A percentile compares a stretch with the other conserved stretches of the same genome.
Conservation (phyloP, 1,140 invertebrate species). For the Carposina sasakii region DNA sequence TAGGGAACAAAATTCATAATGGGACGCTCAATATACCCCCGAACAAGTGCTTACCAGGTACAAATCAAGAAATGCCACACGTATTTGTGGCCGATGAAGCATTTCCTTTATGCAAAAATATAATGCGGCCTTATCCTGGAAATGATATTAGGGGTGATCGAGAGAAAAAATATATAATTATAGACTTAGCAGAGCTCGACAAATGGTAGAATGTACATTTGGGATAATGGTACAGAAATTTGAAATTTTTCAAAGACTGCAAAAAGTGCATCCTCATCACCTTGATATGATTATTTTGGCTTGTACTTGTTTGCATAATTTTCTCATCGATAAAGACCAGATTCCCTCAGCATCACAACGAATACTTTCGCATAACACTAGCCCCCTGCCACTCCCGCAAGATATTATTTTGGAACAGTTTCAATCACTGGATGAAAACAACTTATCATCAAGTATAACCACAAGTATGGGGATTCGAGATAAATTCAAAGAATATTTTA, state of each 20-base stretch:
- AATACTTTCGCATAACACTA: too few relatives aligned
- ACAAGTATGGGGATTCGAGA: too few relatives aligned
- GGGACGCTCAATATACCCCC: constrained; percentile 31
- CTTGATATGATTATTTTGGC: background rate
- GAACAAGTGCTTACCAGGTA: constrained; percentile 17
- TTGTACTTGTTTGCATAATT: constrained; percentile 3
- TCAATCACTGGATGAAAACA: too few relatives aligned
- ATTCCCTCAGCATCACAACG: too few relatives aligned
- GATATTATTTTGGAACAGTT: too few relatives aligned
- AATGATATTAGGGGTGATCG: constrained; percentile 3
- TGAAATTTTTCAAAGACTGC: constrained; percentile 17
- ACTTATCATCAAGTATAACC: too few relatives aligned
- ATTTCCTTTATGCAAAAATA: constrained; percentile 39
- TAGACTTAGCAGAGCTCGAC: constrained; percentile 13
- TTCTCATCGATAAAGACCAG: constrained; percentile 3
- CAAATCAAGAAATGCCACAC: constrained; percentile 22
- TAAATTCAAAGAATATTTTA: too few relatives aligned
- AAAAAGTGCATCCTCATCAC: background rate
- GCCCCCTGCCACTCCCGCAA: too few relatives aligned
- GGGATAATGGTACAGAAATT: constrained; percentile 18
- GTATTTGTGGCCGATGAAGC: constrained; percentile 55
- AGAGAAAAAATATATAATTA: constrained; percentile 18
- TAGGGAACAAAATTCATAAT: constrained; percentile 29
- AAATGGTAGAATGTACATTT: constrained; percentile 20
- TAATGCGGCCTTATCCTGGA: constrained; percentile 45